Conservation (phyloP, 1,140 invertebrate genomes). For the Geopemphigus sp. region DNA sequence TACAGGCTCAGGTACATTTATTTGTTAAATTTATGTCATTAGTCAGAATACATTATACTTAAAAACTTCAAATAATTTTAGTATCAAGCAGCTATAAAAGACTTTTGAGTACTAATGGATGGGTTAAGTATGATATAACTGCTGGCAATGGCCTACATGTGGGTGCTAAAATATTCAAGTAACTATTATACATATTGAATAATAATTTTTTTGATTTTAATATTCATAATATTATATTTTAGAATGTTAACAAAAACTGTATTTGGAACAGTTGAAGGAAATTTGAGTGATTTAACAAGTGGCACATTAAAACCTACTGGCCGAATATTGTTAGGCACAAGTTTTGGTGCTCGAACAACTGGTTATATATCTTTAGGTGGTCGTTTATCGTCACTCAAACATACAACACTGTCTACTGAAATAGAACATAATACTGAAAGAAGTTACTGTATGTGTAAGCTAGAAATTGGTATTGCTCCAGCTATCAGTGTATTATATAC, state of each 20-base stretch:
- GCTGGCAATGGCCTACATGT: constrained; percentile 73
- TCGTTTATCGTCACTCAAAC: constrained; percentile 36
- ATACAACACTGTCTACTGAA: constrained; percentile 37
- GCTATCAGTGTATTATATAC: constrained; percentile 55
- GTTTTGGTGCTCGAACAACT: constrained; percentile 23
- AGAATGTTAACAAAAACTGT: constrained; percentile 67
- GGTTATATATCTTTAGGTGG: constrained; percentile 45
- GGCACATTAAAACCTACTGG: constrained; percentile 29
- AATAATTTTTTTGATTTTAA: neutral
- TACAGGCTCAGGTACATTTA: constrained; percentile 73
- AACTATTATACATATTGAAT: constrained; percentile 4
- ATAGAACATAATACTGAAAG: constrained; percentile 45
- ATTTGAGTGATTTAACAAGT: constrained; percentile 33
- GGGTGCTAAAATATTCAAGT: constrained; percentile 62
- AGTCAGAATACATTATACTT: constrained; percentile 57
- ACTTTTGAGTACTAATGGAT: constrained; percentile 55
- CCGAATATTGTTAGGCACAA: constrained; percentile 36
- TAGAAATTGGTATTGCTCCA: constrained; percentile 43
- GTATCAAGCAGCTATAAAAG: constrained; percentile 48
- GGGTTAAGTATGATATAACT: constrained; percentile 76
- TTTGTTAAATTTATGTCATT: constrained; percentile 15
- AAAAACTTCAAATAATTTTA: constrained; percentile 64
- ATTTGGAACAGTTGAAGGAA: constrained; percentile 69
- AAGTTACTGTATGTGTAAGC: constrained; percentile 47
- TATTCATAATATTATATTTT: constrained; percentile 59